Percentiles rank a stretch among this genome's conserved stretches.
These are phyloP conservation scores for Rhamphomyia laevipes DNA, from an alignment of 2,888 invertebrate genomes.

Conservation along the genomic window DNA sequence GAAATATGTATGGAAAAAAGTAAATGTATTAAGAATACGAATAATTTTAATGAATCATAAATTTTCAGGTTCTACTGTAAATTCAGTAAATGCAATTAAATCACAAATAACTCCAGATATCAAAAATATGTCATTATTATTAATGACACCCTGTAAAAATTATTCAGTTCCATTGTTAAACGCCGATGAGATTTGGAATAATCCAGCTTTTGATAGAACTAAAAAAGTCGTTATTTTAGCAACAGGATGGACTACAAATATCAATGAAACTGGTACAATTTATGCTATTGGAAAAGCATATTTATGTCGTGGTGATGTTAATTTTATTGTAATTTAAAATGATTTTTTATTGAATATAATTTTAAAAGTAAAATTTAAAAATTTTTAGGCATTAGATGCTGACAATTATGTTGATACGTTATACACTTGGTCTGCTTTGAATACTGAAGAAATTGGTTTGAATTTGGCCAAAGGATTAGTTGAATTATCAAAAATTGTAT, in stretches of 20 bases:
- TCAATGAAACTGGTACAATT: conserved; percentile 25
- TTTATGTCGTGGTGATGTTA: conserved; percentile 29
- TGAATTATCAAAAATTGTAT: conserved; percentile 24
- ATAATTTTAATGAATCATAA: too few species aligned
- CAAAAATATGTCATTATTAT: conserved; percentile 26
- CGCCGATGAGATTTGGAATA: conserved; percentile 28
- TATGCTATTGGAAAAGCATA: conserved; percentile 28
- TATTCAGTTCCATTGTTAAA: conserved; percentile 24
- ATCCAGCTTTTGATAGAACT: conserved; percentile 24
- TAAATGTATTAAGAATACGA: too few species aligned
- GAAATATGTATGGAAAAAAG: conserved; percentile 29
- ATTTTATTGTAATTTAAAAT: conserved; percentile 30
- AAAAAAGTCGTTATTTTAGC: conserved; percentile 31
- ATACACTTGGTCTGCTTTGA: conserved; percentile 34
- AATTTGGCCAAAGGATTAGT: conserved; percentile 25
- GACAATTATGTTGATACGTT: conserved; percentile 30
- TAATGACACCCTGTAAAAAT: conserved; percentile 25
- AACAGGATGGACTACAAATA: conserved; percentile 34
- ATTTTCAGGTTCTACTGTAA: conserved; percentile 27
- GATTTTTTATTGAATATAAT: neutral
- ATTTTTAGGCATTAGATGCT: conserved; percentile 28
- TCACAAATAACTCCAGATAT: conserved; percentile 29
- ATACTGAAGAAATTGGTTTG: conserved; percentile 31
- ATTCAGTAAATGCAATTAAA: conserved; percentile 22
- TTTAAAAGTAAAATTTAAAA: neutral